phyloP scores from a whole-genome alignment of 2,797 vertebrate species.

The Aselliscus stoliczkanus region DNA sequence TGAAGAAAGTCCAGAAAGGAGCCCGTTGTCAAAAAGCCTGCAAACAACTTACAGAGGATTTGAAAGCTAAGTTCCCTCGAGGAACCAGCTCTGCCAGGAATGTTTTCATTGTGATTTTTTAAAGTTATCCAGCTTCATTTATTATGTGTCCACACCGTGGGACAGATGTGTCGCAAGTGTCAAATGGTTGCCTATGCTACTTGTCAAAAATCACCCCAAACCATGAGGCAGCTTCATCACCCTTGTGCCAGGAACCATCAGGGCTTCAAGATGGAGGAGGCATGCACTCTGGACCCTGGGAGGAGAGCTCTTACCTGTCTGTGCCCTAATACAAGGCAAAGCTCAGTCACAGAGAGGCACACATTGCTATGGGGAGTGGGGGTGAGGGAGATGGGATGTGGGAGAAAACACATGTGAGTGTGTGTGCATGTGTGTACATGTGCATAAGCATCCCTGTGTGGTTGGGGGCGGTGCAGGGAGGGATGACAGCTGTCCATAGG shows the following conservation, averaged over 20 bases:
- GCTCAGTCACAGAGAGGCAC: not conserved
- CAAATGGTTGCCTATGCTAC: not conserved
- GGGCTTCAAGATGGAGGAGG: not conserved
- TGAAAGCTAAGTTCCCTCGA: not conserved
- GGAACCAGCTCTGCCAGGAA: not conserved
- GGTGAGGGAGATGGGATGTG: not conserved
- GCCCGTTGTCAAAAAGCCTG: not conserved
- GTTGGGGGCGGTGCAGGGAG: no score
- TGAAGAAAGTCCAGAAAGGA: not conserved
- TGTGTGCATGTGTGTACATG: not conserved
- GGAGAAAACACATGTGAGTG: not conserved
- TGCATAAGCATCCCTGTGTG: not conserved
- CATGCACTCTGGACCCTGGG: not conserved
- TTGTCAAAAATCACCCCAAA: not conserved
- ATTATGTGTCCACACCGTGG: not conserved
- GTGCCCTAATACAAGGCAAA: not conserved
- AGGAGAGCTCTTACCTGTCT: not conserved
- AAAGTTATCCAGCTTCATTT: not conserved
- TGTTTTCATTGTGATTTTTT: not conserved
- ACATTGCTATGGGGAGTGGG: rapidly evolving
- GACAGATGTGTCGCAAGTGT: not conserved
- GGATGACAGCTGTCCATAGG: not conserved
- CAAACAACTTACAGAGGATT: not conserved
- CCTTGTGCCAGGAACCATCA: not conserved
- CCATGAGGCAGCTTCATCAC: not conserved